Evolutionary conservation across 2,797 vertebrate genomes (phyloP), one percentile per base, ranked within the genome.

Genomic region (Coregonus sp.): DNA sequence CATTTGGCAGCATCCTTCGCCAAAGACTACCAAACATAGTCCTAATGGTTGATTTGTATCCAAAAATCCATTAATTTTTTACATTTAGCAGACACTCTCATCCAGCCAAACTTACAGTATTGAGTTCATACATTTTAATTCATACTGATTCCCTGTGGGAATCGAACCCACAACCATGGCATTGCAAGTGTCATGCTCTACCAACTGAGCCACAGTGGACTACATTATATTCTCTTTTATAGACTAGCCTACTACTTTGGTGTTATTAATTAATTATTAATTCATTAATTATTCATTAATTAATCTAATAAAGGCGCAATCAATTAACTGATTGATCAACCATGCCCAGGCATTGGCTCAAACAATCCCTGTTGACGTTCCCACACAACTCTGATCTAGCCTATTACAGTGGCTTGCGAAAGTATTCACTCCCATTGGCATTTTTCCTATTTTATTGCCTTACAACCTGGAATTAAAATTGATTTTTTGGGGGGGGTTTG

Each of bases 231-330:
- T 61, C 6, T 61, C 6, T 9, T 59, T 61, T 25, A 61, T 61
- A 25, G n/a, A n/a, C 18, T 52, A 54, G 70, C 72, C 85, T 75
- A 61, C 54, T 73, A 80, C 89, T 92, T 91, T 92, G 90, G 91
- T 90, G 86, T 88, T 37, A 73, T 81, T 90, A 86, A 91, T 92
- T 87, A 81, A 86, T 85, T 89, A 91, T 91, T 91, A n/a, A n/a
- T n/a, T n/a, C 89, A 91, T 87, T 84, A 78, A 85, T 87, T n/a
- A n/a, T n/a, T n/a, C 87, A 91, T 92, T 92, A 90, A 92, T 92
- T 90, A 92, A 87, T 86, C 77, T 84, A 92, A 91, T 91, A 86
- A 90, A 92, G 84, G 85, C 83, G 79, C 82, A 85, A 29, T 75
- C 85, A 90, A 86, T 91, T 85, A 91, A 88, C 84, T 89, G 84